phyloP scores from a whole-genome alignment of 1,140 invertebrate genomes.

The Drosophila malerkotliana region DNA sequence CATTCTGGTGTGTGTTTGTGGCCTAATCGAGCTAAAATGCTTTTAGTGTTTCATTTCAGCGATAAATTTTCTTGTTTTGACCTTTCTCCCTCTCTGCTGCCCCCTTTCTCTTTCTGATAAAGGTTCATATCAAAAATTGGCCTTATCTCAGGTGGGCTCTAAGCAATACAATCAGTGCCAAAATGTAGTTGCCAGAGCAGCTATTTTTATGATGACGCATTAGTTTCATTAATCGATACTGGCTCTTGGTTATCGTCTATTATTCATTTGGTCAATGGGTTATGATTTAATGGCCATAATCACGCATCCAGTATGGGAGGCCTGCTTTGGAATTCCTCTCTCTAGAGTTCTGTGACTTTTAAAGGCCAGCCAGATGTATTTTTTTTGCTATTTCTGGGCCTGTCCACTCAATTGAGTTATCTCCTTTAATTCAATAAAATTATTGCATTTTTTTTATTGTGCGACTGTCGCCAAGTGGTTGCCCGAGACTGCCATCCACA shows the following conservation, averaged over 20 bases:
- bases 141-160: constrained; percentile 27
- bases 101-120: constrained; percentile 26
- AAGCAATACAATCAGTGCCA: constrained; percentile 38
- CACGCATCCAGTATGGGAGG: constrained; percentile 4
- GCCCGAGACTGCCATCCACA: constrained; percentile 12
- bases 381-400: constrained; percentile 4
- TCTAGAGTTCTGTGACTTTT: constrained; percentile 14
- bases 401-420: constrained; percentile 69
- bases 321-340: background rate
- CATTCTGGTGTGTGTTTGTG: background rate
- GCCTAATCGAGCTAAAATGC: constrained; percentile 65
- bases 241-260: constrained; percentile 7
- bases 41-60: constrained; percentile 60
- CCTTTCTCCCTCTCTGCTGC: background rate
- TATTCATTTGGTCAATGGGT: constrained; percentile 40
- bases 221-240: constrained; percentile 20
- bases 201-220: constrained; percentile 34
- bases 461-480: constrained; percentile 52
- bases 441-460: constrained; percentile 63
- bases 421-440: constrained; percentile 72
- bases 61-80: constrained; percentile 37
- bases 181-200: constrained; percentile 24
- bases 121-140: constrained; percentile 34
- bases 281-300: constrained; percentile 39
- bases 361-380: no score